phyloP scores from a whole-genome alignment of 2,888 invertebrate genomes.

The Trissolcus japonicus region DNA sequence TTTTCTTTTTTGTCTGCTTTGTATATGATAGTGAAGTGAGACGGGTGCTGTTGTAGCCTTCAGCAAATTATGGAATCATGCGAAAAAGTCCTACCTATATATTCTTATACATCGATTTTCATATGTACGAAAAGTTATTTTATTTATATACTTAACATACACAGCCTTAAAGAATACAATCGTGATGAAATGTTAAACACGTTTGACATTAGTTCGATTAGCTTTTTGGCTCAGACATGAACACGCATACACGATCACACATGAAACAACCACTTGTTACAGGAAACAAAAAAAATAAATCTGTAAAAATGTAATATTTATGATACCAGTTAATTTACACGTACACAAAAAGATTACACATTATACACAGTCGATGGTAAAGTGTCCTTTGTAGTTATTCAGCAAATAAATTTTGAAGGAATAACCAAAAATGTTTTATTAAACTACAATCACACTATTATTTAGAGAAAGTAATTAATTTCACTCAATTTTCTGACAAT shows the following conservation, averaged over 20 bases:
- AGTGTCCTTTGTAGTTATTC: constrained; percentile 48
- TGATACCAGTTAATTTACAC: constrained; percentile 27
- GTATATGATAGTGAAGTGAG: constrained; percentile 64
- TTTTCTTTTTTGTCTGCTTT: constrained; percentile 65
- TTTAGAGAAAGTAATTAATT: too few relatives aligned
- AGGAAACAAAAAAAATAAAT: constrained; percentile 19
- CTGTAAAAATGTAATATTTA: constrained; percentile 53
- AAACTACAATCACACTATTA: constrained; percentile 1
- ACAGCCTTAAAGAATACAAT: constrained; percentile 50
- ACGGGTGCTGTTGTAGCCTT: constrained; percentile 57
- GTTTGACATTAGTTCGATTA: constrained; percentile 14
- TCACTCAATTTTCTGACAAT: too few relatives aligned
- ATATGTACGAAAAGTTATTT: constrained; percentile 64
- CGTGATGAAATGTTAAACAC: constrained; percentile 12
- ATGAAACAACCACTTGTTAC: constrained; percentile 28
- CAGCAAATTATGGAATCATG: constrained; percentile 49
- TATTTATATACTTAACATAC: constrained; percentile 68
- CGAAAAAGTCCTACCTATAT: constrained; percentile 57
- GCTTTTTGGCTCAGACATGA: constrained; percentile 9
- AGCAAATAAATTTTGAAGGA: constrained; percentile 29
- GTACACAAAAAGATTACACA: constrained; percentile 30
- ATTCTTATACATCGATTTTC: constrained; percentile 60
- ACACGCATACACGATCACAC: constrained; percentile 21
- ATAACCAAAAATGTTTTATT: constrained; percentile 22
- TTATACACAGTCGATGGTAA: constrained; percentile 29